phyloP scores from a whole-genome alignment of 2,797 vertebrate genomes.

The Phalanger gymnotis region DNA sequence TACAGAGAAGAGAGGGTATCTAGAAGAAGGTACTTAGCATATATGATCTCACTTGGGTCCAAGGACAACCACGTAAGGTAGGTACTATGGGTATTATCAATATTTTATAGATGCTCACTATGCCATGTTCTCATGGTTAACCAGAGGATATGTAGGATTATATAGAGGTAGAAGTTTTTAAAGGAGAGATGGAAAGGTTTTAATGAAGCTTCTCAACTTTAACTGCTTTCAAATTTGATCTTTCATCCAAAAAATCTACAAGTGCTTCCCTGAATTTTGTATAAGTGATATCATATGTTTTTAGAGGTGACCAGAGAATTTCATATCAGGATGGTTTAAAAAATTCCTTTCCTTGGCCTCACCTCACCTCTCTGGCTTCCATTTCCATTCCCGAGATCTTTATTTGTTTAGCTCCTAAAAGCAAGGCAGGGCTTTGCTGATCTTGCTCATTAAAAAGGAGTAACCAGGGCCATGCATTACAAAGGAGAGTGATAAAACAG shows the following conservation, averaged over 20 bases:
- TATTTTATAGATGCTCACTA: background rate
- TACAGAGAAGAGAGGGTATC: background rate
- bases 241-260: background rate
- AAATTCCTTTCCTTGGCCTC: background rate
- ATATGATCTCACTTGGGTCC: background rate
- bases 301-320: background rate
- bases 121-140: background rate
- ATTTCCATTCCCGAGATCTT: conserved; percentile 5
- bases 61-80: background rate
- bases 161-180: background rate
- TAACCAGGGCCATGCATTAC: conserved; percentile 1
- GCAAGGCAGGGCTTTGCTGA: conserved; percentile 17
- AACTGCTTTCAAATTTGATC: background rate
- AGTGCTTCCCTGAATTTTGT: background rate
- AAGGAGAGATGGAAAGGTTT: background rate
- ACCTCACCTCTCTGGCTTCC: background rate
- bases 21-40: background rate
- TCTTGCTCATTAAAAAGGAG: conserved; percentile 32
- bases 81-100: background rate
- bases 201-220: background rate
- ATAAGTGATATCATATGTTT: background rate
- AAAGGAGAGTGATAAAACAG: conserved; percentile 59
- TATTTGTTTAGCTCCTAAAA: background rate
- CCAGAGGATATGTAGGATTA: background rate
- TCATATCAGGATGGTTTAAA: background rate